phyloP scores from a whole-genome alignment of 2,113 vertebrate genomes.

The Oenanthe oenanthe region DNA sequence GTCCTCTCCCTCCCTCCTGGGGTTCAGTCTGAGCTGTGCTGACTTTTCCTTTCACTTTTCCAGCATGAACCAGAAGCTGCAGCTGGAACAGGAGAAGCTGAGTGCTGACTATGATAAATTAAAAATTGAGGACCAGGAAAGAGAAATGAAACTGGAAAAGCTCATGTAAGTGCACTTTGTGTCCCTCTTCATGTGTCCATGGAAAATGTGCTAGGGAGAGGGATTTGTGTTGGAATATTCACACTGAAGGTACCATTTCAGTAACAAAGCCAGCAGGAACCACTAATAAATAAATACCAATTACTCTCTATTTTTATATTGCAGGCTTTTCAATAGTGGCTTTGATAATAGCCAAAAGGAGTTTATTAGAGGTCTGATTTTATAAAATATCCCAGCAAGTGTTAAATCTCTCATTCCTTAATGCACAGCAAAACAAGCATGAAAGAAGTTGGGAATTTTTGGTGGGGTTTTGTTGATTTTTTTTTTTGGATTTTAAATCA shows the following conservation, averaged over 20 bases:
- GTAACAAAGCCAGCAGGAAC: not conserved
- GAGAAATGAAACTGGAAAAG: constrained; percentile 87
- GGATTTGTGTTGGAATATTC: not conserved
- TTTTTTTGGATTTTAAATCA: not conserved
- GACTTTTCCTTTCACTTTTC: constrained; percentile 7
- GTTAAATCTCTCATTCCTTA: not conserved
- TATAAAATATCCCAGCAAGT: not conserved
- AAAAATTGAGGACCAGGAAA: constrained; percentile 87
- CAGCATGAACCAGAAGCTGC: constrained; percentile 89
- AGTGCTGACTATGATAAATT: constrained; percentile 89
- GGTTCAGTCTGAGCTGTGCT: not conserved
- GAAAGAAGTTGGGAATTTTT: not conserved
- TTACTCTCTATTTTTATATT: not conserved
- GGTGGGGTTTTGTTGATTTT: no score
- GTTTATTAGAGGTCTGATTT: not conserved
- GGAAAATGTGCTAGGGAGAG: not conserved
- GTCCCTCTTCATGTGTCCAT: not conserved
- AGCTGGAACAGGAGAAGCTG: constrained; percentile 90
- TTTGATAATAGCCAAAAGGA: not conserved
- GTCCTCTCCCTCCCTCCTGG: not conserved
- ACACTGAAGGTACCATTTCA: not conserved
- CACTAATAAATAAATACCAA: not conserved
- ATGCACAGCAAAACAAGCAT: not conserved
- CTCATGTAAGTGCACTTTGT: constrained; percentile 77
- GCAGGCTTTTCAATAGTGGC: not conserved